Percentiles rank a stretch among this genome's conserved stretches.
Evolutionary conservation across 2,113 vertebrate genomes (phyloP).

Genomic region (Rattus rattus): DNA sequence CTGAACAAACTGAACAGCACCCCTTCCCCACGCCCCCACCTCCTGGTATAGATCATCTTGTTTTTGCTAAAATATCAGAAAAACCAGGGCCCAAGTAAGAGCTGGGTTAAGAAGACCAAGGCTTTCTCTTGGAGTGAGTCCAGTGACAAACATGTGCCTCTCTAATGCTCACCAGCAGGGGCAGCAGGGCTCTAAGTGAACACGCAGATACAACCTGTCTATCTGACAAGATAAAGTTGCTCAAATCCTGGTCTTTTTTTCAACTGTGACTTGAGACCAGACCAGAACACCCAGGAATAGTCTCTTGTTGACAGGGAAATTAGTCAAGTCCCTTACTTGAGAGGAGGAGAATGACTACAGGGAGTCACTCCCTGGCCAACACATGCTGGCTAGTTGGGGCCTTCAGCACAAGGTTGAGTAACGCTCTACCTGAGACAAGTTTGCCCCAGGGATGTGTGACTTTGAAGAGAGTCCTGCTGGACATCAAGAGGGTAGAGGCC

Average conservation of each 20-base stretch:
- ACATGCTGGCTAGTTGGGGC: not conserved
- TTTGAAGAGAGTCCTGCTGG: not conserved
- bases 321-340: not conserved
- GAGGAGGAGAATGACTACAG: not conserved
- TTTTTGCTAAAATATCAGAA: slow-evolving; percentile 1
- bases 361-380: not conserved
- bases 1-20: not conserved
- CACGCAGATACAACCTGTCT: not conserved
- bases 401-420: not conserved
- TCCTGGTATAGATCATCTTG: not conserved
- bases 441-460: not conserved
- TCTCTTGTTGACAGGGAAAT: not conserved
- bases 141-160: not conserved
- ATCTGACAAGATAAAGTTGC: not conserved
- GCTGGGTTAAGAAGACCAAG: not conserved
- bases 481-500: not conserved
- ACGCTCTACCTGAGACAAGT: not conserved
- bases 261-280: not conserved
- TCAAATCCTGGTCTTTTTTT: not conserved
- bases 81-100: not conserved
- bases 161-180: not conserved
- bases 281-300: not conserved
- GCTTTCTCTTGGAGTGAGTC: not conserved
- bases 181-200: not conserved
- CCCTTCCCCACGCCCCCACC: not conserved